Base-by-base conservation (phyloP, 2,888 invertebrate species). In the Meganola albula region DNA sequence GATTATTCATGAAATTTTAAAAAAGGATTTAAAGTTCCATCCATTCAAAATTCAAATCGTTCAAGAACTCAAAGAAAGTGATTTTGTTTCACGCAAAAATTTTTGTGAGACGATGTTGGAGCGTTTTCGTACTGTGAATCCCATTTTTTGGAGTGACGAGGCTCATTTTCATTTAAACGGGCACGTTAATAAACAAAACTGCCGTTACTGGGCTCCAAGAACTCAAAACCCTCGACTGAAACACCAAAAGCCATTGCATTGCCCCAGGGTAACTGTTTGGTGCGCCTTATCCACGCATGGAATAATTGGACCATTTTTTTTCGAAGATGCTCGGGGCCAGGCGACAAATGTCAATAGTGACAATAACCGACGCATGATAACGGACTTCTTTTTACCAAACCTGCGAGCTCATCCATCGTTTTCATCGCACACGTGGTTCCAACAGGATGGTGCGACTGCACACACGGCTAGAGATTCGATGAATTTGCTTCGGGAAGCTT, bases 201-300 rank as follows among this genome's bases (percentile, higher is more conserved):
- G 32, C 20, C 32, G 26, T 11, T 27, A 32, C 24, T 32, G 32
- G 32, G 2, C 13, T 9, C 22, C 25, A 16, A 13, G 12, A 16
- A 26, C 16, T 3, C 33, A 10, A 4, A 34, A 34, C 31, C 40
- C 44, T 26, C 39, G 42, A 29, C 4, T 43, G 32, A 49, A 45
- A 36, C 44, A 52, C 10, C 42, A 48, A 39, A 37, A 39, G 30
- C 41, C 37, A 32, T 34, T 29, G 11, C 32, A 40, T 22, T 42
- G 11, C 45, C 41, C 42, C 20, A 53, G 31, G 31, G 44, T 47
- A 30, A 51, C 51, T 14, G 47, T 50, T 45, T 47, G 47, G 44
- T 42, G 40, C 10, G 48, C 50, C 8, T 44, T 55, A 31, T 52
- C 48, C 26, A 30, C 36, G 26, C 31, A 31, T 18, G 41, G 31